Conservation (phyloP, 2,888 invertebrate genomes). For the Pandemis cinnamomeana region DNA sequence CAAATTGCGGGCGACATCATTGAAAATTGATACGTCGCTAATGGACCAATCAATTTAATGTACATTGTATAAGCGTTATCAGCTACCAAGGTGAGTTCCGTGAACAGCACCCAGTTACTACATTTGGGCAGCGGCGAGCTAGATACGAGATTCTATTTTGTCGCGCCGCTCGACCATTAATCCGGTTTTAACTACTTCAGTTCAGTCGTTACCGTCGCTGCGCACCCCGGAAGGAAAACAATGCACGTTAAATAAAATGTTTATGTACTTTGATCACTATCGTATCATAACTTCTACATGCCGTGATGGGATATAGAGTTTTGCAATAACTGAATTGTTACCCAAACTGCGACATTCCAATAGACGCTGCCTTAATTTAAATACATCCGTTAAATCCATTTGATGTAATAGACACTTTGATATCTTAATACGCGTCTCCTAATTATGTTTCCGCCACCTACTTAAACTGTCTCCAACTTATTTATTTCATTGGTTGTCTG, state of each 20-base stretch:
- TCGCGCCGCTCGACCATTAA: slow-evolving; percentile 39
- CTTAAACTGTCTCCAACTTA: no score
- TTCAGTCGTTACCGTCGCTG: slow-evolving; percentile 34
- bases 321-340: background rate
- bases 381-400: slow-evolving; percentile 20
- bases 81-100: slow-evolving; percentile 38
- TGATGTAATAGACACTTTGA: slow-evolving; percentile 26
- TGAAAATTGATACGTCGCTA: slow-evolving; percentile 53
- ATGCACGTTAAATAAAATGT: slow-evolving; percentile 15
- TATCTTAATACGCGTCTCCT: slow-evolving; percentile 10
- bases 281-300: background rate
- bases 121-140: slow-evolving; percentile 45
- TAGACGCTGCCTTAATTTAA: background rate
- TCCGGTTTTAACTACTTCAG: slow-evolving; percentile 44
- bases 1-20: slow-evolving; percentile 45
- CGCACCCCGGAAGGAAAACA: slow-evolving; percentile 26
- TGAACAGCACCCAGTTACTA: slow-evolving; percentile 49
- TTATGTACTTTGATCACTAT: background rate
- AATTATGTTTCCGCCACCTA: slow-evolving; percentile 23
- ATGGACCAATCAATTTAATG: slow-evolving; percentile 57
- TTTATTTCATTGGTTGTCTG: no score
- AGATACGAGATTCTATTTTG: slow-evolving; percentile 51
- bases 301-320: background rate
- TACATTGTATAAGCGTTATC: slow-evolving; percentile 49
- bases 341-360: background rate